Conservation (phyloP, 1,140 invertebrate genomes). For the Temnothorax longispinosus region DNA sequence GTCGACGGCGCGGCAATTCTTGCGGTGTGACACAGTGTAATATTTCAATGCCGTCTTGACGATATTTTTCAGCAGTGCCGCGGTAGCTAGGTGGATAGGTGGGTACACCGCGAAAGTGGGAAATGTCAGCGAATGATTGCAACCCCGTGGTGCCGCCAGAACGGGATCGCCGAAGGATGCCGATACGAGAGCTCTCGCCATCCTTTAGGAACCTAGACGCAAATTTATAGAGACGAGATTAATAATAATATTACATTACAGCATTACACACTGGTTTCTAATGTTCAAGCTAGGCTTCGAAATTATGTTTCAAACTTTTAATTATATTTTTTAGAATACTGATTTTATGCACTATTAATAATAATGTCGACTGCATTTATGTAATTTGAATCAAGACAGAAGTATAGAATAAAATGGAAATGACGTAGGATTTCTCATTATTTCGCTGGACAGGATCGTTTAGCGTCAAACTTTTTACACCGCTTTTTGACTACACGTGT, state of each 20-base stretch:
- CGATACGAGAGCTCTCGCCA: constrained; percentile 4
- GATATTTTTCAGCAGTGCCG: constrained; percentile 69
- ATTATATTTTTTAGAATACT: neutral
- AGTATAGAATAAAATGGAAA: neutral
- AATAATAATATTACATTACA: neutral
- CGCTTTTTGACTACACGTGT: neutral
- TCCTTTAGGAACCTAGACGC: neutral
- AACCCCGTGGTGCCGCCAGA: constrained; percentile 17
- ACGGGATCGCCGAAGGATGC: constrained; percentile 57
- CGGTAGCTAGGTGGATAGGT: constrained; percentile 41
- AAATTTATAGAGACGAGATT: neutral
- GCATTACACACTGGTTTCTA: neutral
- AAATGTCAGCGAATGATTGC: constrained; percentile 71
- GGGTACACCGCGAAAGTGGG: constrained; percentile 54
- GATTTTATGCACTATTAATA: neutral
- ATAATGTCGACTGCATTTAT: neutral
- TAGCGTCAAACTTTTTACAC: neutral
- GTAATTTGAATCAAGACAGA: neutral
- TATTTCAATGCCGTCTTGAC: constrained; percentile 75
- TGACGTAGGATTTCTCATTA: neutral
- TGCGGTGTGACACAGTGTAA: constrained; percentile 70
- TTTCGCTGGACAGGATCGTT: neutral
- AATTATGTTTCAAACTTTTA: neutral
- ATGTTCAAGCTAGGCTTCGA: neutral
- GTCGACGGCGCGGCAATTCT: constrained; percentile 72